Percentiles rank a stretch among this genome's conserved stretches.
Conservation (phyloP, 2,797 vertebrate species). For the Meda fulgida region DNA sequence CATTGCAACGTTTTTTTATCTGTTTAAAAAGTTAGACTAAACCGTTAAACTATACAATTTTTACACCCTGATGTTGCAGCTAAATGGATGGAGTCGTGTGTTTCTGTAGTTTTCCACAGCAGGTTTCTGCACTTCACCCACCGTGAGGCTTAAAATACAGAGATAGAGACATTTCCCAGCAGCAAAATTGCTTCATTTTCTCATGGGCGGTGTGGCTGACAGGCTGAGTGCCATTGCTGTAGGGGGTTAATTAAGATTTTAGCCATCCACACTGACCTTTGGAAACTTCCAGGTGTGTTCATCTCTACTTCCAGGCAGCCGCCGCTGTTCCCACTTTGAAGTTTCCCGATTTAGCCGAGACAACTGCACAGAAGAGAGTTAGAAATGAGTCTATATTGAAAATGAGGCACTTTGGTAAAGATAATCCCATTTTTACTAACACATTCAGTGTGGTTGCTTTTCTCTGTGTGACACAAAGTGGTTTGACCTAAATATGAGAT, state of each 20-base stretch:
- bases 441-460: conserved; percentile 4
- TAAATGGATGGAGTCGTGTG: conserved; percentile 28
- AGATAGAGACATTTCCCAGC: conserved; percentile 40
- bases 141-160: conserved; percentile 39
- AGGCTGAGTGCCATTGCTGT: conserved; percentile 44
- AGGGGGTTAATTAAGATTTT: conserved; percentile 58
- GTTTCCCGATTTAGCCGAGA: conserved; percentile 26
- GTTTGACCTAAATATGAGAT: conserved; percentile 27
- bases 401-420: conserved; percentile 28
- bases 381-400: conserved; percentile 24
- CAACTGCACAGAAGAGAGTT: conserved; percentile 19
- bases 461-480: conserved; percentile 27
- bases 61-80: not conserved
- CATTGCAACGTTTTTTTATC: not conserved
- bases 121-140: conserved; percentile 42
- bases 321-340: conserved; percentile 35
- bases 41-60: not conserved
- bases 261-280: conserved; percentile 51
- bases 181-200: conserved; percentile 49
- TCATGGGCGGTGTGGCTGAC: conserved; percentile 17
- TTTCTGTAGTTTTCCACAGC: conserved; percentile 34
- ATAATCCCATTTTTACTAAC: conserved; percentile 35
- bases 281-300: conserved; percentile 51
- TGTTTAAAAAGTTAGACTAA: not conserved
- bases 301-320: conserved; percentile 25